Evolutionary conservation across 1,140 invertebrate species (phyloP).

Genomic region (Lamellibrachia luymesi): DNA sequence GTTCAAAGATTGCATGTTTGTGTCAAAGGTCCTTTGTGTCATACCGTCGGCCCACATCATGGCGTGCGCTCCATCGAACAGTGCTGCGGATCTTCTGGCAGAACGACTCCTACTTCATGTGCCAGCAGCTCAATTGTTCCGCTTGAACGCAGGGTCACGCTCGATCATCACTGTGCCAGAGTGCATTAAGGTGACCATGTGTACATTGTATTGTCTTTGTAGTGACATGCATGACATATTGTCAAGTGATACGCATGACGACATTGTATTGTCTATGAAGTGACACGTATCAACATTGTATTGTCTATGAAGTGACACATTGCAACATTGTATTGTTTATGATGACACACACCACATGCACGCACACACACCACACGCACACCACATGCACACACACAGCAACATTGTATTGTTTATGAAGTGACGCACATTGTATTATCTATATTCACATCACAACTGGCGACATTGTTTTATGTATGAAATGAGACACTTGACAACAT

Average conservation of each 20-base stretch:
- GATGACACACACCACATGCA: no score
- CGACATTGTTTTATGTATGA: no score
- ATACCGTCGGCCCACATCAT: conserved; percentile 69
- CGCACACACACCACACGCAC: no score
- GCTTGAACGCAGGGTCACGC: conserved; percentile 45
- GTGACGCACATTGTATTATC: no score
- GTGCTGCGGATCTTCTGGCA: conserved; percentile 72
- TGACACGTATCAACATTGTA: neutral
- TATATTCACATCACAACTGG: no score
- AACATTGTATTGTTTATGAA: no score
- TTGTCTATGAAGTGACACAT: neutral
- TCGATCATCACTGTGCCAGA: conserved; percentile 32
- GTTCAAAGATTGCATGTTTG: neutral
- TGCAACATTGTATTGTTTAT: conserved; percentile 27
- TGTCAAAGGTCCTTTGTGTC: conserved; percentile 69
- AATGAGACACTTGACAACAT: no score
- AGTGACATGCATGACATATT: no score
- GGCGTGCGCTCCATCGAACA: conserved; percentile 83
- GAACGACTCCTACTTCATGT: conserved; percentile 35
- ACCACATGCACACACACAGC: no score
- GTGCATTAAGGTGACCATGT: conserved; percentile 35
- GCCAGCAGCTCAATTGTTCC: conserved; percentile 30
- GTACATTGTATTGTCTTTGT: neutral
- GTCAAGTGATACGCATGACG: neutral
- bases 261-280: neutral